phyloP scores from a whole-genome alignment of 1,140 invertebrate species.

The Lepidurus arcticus region DNA sequence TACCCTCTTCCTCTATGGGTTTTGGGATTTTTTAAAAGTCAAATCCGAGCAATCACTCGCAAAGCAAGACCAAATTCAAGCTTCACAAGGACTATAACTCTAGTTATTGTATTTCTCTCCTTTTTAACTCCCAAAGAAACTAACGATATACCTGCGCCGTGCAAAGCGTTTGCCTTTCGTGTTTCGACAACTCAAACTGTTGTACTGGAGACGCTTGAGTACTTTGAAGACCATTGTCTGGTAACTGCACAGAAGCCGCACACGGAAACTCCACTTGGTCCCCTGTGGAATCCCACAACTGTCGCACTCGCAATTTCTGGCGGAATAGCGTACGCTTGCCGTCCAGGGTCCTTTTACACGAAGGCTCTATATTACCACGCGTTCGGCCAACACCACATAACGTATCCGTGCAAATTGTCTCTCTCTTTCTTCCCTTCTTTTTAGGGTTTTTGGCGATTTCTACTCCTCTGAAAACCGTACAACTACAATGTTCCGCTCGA shows the following conservation, averaged over 20 bases:
- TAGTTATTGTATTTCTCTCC: no score
- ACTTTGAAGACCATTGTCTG: conserved; percentile 1
- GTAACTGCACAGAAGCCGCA: not conserved
- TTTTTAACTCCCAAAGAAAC: no score
- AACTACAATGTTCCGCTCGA: not conserved
- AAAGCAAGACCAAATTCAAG: no score
- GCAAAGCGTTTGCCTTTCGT: not conserved
- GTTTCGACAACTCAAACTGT: not conserved
- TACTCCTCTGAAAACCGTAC: not conserved
- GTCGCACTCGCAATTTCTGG: not conserved
- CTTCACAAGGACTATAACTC: no score
- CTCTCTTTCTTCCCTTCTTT: not conserved
- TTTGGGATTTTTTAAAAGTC: no score
- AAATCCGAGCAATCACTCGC: no score
- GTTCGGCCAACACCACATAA: not conserved
- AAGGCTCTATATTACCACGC: not conserved
- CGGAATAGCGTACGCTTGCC: not conserved
- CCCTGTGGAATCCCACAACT: not conserved
- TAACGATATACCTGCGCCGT: not conserved
- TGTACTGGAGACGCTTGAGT: conserved; percentile 18
- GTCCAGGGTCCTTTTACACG: not conserved
- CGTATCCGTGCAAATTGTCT: not conserved
- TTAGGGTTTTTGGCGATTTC: not conserved
- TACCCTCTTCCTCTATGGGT: no score
- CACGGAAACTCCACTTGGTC: not conserved